Conservation (phyloP, 2,113 vertebrate species). For the sheep (Ovis aries) region DNA sequence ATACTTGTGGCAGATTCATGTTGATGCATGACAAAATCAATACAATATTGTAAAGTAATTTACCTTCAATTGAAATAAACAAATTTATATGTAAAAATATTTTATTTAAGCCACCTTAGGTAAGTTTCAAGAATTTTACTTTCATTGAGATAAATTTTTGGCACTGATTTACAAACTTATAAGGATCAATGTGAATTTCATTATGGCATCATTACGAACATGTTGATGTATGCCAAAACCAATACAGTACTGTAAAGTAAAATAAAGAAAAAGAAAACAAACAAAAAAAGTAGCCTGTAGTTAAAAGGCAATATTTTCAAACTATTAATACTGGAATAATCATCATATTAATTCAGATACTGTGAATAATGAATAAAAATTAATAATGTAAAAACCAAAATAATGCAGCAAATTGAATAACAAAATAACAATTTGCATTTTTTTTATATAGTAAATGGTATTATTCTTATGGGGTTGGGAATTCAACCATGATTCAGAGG, state of each 20-base stretch:
- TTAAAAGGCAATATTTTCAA: neutral
- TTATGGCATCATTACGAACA: conserved; percentile 8
- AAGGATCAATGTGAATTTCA: conserved; percentile 4
- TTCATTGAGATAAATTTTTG: neutral
- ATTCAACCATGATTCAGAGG: neutral
- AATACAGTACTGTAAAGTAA: too few relatives aligned
- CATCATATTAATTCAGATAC: neutral
- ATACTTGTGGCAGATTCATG: too few relatives aligned
- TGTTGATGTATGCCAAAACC: too few relatives aligned
- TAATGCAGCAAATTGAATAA: neutral
- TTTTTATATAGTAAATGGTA: neutral
- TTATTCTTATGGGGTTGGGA: neutral
- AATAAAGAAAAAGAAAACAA: too few relatives aligned
- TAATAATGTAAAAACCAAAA: neutral
- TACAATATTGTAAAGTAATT: too few relatives aligned
- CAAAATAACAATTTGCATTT: neutral
- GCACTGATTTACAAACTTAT: neutral
- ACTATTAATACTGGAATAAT: conserved; percentile 20
- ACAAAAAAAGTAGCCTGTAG: neutral
- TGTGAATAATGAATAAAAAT: conserved; percentile 6
- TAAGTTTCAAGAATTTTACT: conserved; percentile 1
- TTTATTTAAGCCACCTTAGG: conserved; percentile 18
- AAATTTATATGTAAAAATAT: neutral
- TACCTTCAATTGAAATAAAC: too few relatives aligned
- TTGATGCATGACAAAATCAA: too few relatives aligned